Percentiles rank a stretch among this genome's conserved stretches.
Conservation (phyloP, 64 coral and sea anemone species). For the Montipora cactus region DNA sequence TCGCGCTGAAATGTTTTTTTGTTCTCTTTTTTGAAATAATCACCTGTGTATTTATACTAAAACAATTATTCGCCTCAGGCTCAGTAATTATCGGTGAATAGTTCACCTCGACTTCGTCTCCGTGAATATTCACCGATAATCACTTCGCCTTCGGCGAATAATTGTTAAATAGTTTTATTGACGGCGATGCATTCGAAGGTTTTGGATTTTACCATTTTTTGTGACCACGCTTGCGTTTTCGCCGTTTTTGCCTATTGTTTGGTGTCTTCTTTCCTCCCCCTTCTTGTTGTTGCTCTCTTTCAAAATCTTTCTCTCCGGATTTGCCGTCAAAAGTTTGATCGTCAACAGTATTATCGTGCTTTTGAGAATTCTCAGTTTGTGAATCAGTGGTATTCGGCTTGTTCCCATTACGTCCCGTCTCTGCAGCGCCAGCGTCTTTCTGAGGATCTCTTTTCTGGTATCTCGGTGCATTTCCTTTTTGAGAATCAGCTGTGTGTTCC, state of each 20-base stretch:
- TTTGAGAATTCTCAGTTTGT: too few relatives aligned
- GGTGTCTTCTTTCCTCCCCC: background rate
- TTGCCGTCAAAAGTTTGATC: background rate
- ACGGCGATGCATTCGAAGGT: background rate
- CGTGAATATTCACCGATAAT: too few relatives aligned
- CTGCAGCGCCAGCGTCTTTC: background rate
- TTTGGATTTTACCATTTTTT: slow-evolving; percentile 9
- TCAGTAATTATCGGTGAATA: too few relatives aligned
- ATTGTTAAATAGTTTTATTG: too few relatives aligned
- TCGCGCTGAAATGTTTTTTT: too few relatives aligned
- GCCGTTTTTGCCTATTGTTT: background rate
- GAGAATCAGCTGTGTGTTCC: background rate
- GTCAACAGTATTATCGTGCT: background rate
- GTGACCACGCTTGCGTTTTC: background rate
- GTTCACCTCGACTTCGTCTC: too few relatives aligned
- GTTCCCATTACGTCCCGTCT: background rate
- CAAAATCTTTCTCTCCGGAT: background rate
- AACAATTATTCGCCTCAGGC: too few relatives aligned
- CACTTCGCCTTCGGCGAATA: too few relatives aligned
- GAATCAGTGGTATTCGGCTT: too few relatives aligned
- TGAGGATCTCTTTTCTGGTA: background rate
- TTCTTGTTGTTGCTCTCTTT: background rate
- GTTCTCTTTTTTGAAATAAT: too few relatives aligned
- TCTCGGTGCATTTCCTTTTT: background rate
- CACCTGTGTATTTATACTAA: too few relatives aligned